Base-by-base conservation (phyloP, 2,797 vertebrate genomes). In the Champsocephalus gunnari region DNA sequence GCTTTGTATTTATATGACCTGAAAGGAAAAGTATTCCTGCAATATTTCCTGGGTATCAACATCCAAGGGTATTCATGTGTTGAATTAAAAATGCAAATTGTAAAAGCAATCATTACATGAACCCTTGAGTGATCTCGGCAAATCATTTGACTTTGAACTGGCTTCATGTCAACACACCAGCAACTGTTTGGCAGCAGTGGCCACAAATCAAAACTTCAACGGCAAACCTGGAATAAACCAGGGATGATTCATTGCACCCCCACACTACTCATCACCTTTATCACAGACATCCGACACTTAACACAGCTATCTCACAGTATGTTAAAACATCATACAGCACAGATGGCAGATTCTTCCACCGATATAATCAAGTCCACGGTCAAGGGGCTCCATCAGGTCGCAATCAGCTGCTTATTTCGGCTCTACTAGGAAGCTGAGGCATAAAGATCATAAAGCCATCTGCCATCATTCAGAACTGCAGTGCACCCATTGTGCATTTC, bases 211-310 rank as follows among this genome's bases (percentile, higher is more conserved):
- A 28, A 73, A 67, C 7, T 69, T 60, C 67, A 65, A 74, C 38
- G 66, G 68, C 56, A 44, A 71, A 74, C 73, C 47, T n/a, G 5
- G 43, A 68, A 34, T 66, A 56, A 84, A 85, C 24, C 44, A 16
- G 45, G 12, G n/a, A 71, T 82, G 68, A 84, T 51, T 88, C 75
- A 87, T 21, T 50, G 66, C 66, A 82, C 59, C 61, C 59, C 61
- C 71, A 60, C 72, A 60, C 65, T 65, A 24, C 69, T 84, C 62
- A 77, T 77, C 70, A 66, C 56, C 48, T 61, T 77, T 72, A 64
- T 72, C 32, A 67, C n/a, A 74, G 38, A 71, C 65, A 60, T 58
- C 55, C 58, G 44, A 45, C 55, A 62, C 44, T 48, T 21, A 73
- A 21, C 24, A 56, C 34, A 50, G 32, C 51, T 13, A 58, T 71